phyloP scores from a whole-genome alignment of 1,140 invertebrate species.

The Varroa destructor region DNA sequence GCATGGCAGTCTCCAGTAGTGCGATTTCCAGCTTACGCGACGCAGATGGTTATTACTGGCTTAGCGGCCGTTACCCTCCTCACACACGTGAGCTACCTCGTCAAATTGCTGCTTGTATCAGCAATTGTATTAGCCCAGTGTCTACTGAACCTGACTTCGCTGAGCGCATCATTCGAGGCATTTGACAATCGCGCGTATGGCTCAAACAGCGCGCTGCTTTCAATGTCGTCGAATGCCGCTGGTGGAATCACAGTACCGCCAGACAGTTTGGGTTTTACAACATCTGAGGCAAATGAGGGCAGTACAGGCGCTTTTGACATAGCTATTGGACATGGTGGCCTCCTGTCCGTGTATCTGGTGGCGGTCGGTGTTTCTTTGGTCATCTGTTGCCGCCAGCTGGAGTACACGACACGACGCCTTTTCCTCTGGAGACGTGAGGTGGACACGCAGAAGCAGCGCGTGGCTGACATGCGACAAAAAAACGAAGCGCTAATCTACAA shows the following conservation, averaged over 20 bases:
- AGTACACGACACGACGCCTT: conserved; percentile 58
- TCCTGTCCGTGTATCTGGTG: conserved; percentile 23
- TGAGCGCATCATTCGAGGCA: background rate
- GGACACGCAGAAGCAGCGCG: conserved; percentile 58
- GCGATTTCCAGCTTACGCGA: conserved; percentile 15
- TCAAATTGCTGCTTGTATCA: conserved; percentile 52
- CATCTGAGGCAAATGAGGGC: too few relatives aligned
- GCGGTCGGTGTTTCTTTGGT: conserved; percentile 28
- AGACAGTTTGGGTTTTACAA: too few relatives aligned
- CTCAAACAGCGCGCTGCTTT: too few relatives aligned
- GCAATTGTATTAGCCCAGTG: conserved; percentile 50
- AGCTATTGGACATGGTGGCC: conserved; percentile 5
- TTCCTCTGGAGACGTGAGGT: conserved; percentile 60
- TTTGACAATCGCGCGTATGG: conserved; percentile 3
- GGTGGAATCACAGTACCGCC: too few relatives aligned
- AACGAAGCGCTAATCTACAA: conserved; percentile 71
- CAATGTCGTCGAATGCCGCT: too few relatives aligned
- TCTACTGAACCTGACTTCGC: conserved; percentile 47
- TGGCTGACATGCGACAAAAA: conserved; percentile 65
- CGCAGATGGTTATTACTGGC: conserved; percentile 44
- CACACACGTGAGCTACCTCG: conserved; percentile 55
- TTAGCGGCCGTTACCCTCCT: conserved; percentile 56
- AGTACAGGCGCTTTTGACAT: background rate
- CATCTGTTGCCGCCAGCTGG: conserved; percentile 47
- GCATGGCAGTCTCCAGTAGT: too few relatives aligned